Conservation (phyloP, 1,140 invertebrate genomes). For the Atta texana region DNA sequence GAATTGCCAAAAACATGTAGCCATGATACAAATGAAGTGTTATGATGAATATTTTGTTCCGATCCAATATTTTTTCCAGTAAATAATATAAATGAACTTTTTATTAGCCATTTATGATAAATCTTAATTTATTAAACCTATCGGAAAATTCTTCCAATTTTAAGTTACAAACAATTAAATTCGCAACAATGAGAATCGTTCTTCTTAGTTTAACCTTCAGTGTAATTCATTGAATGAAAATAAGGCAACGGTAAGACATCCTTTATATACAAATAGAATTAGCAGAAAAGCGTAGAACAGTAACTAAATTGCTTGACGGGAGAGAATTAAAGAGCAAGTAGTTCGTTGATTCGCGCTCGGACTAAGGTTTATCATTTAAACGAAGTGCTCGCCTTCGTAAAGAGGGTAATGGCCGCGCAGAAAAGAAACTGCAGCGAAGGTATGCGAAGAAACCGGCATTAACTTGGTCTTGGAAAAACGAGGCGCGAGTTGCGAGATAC, state of each 20-base stretch:
- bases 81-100: slow-evolving; percentile 22
- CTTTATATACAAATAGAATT: slow-evolving; percentile 35
- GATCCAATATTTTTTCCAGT: neutral
- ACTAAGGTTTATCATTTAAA: slow-evolving; percentile 43
- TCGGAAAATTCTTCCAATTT: slow-evolving; percentile 17
- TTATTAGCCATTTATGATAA: neutral
- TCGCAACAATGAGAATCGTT: slow-evolving; percentile 16
- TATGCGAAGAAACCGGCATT: slow-evolving; percentile 27
- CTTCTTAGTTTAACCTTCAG: slow-evolving; percentile 13
- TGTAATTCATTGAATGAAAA: slow-evolving; percentile 23
- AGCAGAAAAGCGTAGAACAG: slow-evolving; percentile 30
- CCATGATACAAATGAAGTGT: too few relatives aligned
- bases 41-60: too few relatives aligned
- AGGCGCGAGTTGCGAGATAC: neutral
- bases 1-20: too few relatives aligned
- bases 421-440: slow-evolving; percentile 27
- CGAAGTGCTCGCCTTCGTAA: slow-evolving; percentile 38
- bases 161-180: slow-evolving; percentile 25
- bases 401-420: slow-evolving; percentile 28
- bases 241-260: slow-evolving; percentile 28
- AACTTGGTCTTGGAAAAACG: slow-evolving; percentile 40
- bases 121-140: slow-evolving; percentile 7
- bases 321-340: slow-evolving; percentile 48
- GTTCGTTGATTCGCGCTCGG: slow-evolving; percentile 38
- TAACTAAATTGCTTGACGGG: slow-evolving; percentile 47